These are phyloP conservation scores for Operophtera brumata DNA, from an alignment of 2,888 invertebrate species.

Conservation along the genomic window DNA sequence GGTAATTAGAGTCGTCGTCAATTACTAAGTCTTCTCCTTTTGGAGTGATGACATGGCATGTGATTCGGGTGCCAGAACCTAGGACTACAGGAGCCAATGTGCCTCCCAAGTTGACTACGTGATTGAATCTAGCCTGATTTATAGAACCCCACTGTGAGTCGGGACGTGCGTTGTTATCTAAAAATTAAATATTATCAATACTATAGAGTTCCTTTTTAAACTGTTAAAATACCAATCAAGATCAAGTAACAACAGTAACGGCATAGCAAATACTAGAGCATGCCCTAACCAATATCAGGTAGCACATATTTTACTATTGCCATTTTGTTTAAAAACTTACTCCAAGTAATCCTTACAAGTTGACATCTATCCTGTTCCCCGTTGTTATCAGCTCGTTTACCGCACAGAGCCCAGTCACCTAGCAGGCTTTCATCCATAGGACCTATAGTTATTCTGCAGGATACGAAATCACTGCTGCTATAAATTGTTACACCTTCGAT, in stretches of 20 bases:
- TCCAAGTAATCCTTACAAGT: constrained; percentile 35
- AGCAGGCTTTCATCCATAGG: constrained; percentile 36
- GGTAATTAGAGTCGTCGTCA: constrained; percentile 35
- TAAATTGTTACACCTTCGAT: constrained; percentile 31
- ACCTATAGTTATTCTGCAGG: constrained; percentile 41
- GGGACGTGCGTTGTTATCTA: constrained; percentile 34
- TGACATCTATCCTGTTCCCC: constrained; percentile 36
- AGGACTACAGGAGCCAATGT: constrained; percentile 39
- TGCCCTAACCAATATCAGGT: not conserved
- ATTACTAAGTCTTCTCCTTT: constrained; percentile 44
- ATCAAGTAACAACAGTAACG: not conserved
- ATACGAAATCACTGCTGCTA: constrained; percentile 35
- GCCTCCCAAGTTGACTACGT: constrained; percentile 44
- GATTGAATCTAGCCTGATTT: constrained; percentile 23
- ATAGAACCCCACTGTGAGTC: constrained; percentile 23
- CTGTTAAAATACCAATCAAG: not conserved
- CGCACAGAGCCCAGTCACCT: constrained; percentile 41
- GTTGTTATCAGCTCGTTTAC: constrained; percentile 25
- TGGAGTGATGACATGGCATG: constrained; percentile 52
- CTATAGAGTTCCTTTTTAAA: not conserved
- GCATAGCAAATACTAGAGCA: constrained; percentile 1
- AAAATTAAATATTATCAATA: constrained; percentile 15
- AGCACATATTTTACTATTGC: constrained; percentile 2
- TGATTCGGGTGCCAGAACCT: constrained; percentile 25
- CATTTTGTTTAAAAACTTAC: constrained; percentile 35